These are phyloP conservation scores for Nothura maculosa DNA, from an alignment of 2,797 vertebrate genomes.

Conservation along the genomic window DNA sequence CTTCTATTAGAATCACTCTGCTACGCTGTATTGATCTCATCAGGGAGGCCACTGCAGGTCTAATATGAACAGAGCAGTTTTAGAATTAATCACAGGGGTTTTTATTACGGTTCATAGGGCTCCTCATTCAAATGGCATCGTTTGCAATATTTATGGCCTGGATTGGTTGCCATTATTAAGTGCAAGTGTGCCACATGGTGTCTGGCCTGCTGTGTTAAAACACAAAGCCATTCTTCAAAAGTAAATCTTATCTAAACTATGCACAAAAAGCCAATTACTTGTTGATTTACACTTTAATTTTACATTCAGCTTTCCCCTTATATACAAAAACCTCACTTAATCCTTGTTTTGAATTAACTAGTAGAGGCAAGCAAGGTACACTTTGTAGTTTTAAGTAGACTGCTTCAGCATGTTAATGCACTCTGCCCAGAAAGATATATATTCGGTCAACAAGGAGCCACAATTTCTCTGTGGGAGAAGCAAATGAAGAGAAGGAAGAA, in stretches of 20 bases:
- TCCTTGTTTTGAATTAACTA: slow-evolving; percentile 78
- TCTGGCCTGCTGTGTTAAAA: slow-evolving; percentile 82
- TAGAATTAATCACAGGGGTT: slow-evolving; percentile 85
- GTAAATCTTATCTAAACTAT: slow-evolving; percentile 87
- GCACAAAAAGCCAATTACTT: slow-evolving; percentile 86
- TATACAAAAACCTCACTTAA: slow-evolving; percentile 67
- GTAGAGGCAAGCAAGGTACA: slow-evolving; percentile 11
- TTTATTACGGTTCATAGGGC: slow-evolving; percentile 85
- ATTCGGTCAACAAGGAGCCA: slow-evolving; percentile 14
- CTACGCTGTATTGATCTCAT: slow-evolving; percentile 88
- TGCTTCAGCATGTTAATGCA: slow-evolving; percentile 63
- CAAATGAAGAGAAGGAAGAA: slow-evolving; percentile 53
- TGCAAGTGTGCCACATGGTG: slow-evolving; percentile 78
- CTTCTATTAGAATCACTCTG: slow-evolving; percentile 85
- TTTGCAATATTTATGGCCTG: slow-evolving; percentile 85
- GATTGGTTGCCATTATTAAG: slow-evolving; percentile 83
- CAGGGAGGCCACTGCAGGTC: slow-evolving; percentile 85
- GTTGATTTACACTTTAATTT: slow-evolving; percentile 89
- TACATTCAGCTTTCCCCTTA: slow-evolving; percentile 64
- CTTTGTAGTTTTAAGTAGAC: slow-evolving; percentile 51
- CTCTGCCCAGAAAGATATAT: slow-evolving; percentile 1
- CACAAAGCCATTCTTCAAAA: slow-evolving; percentile 85
- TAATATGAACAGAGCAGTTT: slow-evolving; percentile 83
- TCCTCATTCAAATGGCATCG: slow-evolving; percentile 81
- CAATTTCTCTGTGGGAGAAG: not conserved